Evolutionary conservation across 2,888 invertebrate genomes (phyloP), one percentile per base, ranked within the genome.

Genomic region (Pterobdella sp.): DNA sequence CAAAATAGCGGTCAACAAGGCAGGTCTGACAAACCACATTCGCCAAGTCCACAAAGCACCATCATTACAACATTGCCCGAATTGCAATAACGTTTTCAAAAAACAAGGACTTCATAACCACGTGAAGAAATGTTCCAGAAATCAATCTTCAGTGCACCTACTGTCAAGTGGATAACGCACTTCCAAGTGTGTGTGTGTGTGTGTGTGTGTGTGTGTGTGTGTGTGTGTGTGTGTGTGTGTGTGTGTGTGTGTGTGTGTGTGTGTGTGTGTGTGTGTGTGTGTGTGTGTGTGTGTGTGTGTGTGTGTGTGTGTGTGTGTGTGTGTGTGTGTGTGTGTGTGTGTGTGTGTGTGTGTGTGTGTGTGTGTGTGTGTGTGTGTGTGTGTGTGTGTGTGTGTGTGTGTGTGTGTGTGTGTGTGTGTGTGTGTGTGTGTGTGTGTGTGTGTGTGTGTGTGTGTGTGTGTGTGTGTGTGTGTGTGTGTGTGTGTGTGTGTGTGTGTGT

Each of bases 311-410:
- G n/a, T 63, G n/a, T 63, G n/a, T 63, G 31, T 63, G 31, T 63
- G n/a, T 26, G n/a, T 63, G n/a, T 7, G 26, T 63, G 63, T 63
- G n/a, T 26, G 31, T 63, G 63, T 63, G n/a, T 26, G 26, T 63
- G 63, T 63, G n/a, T 63, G n/a, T 63, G n/a, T 63, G 63, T 63
- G 63, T 42, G 34, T 74, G 63, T 73, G 42, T 73, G 52, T 74
- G 68, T 73, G 37, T 72, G 68, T 74, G 42, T 73, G 65, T 74
- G 64, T 74, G 72, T 68, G 64, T 73, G 64, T 73, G 49, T 68
- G 52, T 37, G 52, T 68, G 68, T 63, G 69, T 68, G 72, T 68
- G 65, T 69, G 69, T 73, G 63, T 73, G 69, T 64, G 42, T 64
- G 63, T 74, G 34, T 67, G 70, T 70, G 56, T 56, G 68, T 35